These are phyloP conservation scores for Trinectes maculatus DNA, from an alignment of 2,113 vertebrate species.

Conservation along the genomic window DNA sequence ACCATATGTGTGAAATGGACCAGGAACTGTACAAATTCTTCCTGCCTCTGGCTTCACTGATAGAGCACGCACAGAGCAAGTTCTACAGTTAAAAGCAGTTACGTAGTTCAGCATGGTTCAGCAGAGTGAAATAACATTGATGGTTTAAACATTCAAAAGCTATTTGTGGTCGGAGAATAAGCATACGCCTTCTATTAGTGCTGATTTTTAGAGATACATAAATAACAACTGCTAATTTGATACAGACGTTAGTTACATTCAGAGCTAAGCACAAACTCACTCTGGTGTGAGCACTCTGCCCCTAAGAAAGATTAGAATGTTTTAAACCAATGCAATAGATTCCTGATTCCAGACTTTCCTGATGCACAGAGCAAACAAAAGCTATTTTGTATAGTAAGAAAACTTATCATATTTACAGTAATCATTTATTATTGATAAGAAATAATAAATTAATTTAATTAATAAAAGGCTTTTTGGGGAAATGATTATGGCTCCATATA, in stretches of 20 bases:
- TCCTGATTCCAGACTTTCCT: no score
- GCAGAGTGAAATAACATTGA: slow-evolving; percentile 1
- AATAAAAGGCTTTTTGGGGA: neutral
- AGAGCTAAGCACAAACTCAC: neutral
- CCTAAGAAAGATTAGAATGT: neutral
- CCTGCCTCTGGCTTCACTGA: slow-evolving; percentile 28
- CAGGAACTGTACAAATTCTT: slow-evolving; percentile 51
- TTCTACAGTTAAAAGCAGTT: neutral
- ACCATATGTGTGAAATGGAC: slow-evolving; percentile 59
- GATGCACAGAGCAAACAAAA: no score
- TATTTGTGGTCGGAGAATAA: neutral
- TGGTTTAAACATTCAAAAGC: neutral
- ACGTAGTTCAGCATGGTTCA: neutral
- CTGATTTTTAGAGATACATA: neutral
- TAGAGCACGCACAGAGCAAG: slow-evolving; percentile 14
- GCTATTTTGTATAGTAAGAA: no score
- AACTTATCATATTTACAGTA: no score
- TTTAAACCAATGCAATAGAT: neutral
- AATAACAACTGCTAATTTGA: slow-evolving; percentile 8
- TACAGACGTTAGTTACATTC: neutral
- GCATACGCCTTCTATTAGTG: neutral
- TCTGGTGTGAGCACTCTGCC: neutral
- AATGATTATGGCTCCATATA: neutral
- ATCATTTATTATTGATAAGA: no score
- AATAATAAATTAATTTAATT: neutral